Conservation (phyloP, 2,888 invertebrate genomes). For the Neoascia interrupta region DNA sequence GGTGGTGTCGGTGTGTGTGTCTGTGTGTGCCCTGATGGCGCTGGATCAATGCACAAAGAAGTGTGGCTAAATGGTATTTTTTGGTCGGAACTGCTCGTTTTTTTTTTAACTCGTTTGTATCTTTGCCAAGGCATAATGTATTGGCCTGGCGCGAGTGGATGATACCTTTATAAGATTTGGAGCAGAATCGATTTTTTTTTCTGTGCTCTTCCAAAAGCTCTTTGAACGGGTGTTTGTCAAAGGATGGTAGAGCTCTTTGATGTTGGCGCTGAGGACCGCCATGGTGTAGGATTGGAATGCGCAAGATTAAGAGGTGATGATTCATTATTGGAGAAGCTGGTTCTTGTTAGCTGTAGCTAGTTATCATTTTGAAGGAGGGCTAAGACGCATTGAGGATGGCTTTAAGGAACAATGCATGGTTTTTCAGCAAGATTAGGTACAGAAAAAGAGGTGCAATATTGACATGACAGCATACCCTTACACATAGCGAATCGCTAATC, state of each 20-base stretch:
- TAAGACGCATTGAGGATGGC: too few relatives aligned
- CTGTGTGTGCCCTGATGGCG: slow-evolving; percentile 6
- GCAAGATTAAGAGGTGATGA: too few relatives aligned
- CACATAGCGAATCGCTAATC: too few relatives aligned
- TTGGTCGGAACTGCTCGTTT: slow-evolving; percentile 34
- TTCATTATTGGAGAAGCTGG: too few relatives aligned
- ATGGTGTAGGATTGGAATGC: slow-evolving; percentile 50
- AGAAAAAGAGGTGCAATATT: too few relatives aligned
- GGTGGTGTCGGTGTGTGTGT: slow-evolving; percentile 1
- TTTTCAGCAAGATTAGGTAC: too few relatives aligned
- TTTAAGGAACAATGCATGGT: too few relatives aligned
- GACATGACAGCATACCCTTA: too few relatives aligned
- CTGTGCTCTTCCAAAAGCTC: background rate
- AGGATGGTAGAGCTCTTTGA: slow-evolving; percentile 37
- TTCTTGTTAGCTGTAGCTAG: too few relatives aligned
- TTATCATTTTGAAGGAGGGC: too few relatives aligned
- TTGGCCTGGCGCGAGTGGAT: slow-evolving; percentile 50
- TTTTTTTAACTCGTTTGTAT: slow-evolving; percentile 30
- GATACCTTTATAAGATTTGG: slow-evolving; percentile 61
- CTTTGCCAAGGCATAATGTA: slow-evolving; percentile 11
- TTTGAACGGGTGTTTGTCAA: slow-evolving; percentile 30
- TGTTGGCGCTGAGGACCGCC: slow-evolving; percentile 5
- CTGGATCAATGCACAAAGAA: slow-evolving; percentile 52
- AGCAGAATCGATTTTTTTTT: slow-evolving; percentile 30
- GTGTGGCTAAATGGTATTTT: slow-evolving; percentile 64